Conservation (phyloP, 2,888 invertebrate species). For the Melinopterus prodromus region DNA sequence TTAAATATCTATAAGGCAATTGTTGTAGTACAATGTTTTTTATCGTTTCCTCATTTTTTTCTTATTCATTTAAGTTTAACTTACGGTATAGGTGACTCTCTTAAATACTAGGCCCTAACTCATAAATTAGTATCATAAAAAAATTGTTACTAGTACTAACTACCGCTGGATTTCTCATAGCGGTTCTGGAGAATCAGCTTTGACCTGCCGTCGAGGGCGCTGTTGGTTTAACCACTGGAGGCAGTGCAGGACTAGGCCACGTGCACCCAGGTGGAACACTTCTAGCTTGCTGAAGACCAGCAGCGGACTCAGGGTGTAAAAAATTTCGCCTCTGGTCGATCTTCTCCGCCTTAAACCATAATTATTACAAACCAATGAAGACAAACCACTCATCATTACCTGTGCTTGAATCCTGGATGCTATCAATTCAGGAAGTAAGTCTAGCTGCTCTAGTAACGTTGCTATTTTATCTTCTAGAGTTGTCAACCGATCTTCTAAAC, state of each 20-base stretch:
- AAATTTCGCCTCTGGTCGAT: constrained; percentile 82
- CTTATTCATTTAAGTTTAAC: constrained; percentile 22
- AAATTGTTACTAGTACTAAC: constrained; percentile 10
- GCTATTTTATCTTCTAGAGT: constrained; percentile 93
- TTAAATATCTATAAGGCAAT: constrained; percentile 39
- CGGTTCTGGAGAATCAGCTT: constrained; percentile 53
- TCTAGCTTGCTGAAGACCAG: constrained; percentile 62
- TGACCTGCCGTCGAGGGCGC: constrained; percentile 51
- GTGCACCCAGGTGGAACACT: constrained; percentile 72
- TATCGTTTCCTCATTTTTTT: constrained; percentile 26
- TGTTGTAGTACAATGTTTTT: constrained; percentile 28
- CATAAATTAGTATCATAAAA: not conserved
- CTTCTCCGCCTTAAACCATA: constrained; percentile 30
- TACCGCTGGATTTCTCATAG: constrained; percentile 13
- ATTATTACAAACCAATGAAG: not conserved
- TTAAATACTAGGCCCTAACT: constrained; percentile 4
- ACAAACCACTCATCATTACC: constrained; percentile 47
- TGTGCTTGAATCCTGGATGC: constrained; percentile 64
- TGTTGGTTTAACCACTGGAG: constrained; percentile 61
- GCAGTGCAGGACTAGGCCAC: constrained; percentile 82
- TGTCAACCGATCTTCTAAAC: constrained; percentile 90
- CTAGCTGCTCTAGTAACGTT: constrained; percentile 87
- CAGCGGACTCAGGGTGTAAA: constrained; percentile 88
- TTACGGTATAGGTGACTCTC: constrained; percentile 32
- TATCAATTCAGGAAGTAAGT: constrained; percentile 83